phyloP scores from a whole-genome alignment of 2,797 vertebrate species.

The Scleropages formosus region DNA sequence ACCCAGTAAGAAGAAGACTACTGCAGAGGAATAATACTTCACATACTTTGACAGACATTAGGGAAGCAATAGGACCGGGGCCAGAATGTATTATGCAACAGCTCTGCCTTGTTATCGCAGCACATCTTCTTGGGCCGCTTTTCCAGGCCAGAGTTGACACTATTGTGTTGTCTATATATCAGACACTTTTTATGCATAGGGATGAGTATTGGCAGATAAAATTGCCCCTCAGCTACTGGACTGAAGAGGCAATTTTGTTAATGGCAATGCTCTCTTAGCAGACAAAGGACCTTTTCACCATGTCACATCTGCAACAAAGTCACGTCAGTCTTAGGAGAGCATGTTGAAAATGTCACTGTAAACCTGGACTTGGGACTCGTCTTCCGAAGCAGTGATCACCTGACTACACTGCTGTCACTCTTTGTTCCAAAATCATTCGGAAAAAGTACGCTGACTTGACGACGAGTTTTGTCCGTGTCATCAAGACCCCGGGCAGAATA shows the following conservation, averaged over 20 bases:
- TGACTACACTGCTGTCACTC: too few species aligned
- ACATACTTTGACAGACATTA: background rate
- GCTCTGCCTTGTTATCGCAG: background rate
- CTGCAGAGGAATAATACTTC: too few species aligned
- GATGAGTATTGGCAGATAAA: conserved; percentile 11
- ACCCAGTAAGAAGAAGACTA: too few species aligned
- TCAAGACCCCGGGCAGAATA: too few species aligned
- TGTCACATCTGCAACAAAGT: background rate
- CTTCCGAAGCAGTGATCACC: background rate
- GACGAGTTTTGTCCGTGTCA: too few species aligned
- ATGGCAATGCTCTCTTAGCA: conserved; percentile 1
- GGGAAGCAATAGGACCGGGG: background rate
- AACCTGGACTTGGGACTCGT: too few species aligned
- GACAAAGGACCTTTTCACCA: background rate
- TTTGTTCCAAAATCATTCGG: background rate
- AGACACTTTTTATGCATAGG: background rate
- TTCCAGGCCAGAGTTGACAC: background rate
- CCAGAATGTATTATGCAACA: background rate
- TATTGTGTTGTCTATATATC: background rate
- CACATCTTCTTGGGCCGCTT: conserved; percentile 14
- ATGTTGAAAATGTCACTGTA: too few species aligned
- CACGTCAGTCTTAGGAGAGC: too few species aligned
- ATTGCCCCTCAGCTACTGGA: background rate
- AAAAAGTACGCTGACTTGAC: background rate
- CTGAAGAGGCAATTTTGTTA: conserved; percentile 15